Base-by-base conservation (phyloP, 2,113 vertebrate species). In the Potamarius usumacintae region DNA sequence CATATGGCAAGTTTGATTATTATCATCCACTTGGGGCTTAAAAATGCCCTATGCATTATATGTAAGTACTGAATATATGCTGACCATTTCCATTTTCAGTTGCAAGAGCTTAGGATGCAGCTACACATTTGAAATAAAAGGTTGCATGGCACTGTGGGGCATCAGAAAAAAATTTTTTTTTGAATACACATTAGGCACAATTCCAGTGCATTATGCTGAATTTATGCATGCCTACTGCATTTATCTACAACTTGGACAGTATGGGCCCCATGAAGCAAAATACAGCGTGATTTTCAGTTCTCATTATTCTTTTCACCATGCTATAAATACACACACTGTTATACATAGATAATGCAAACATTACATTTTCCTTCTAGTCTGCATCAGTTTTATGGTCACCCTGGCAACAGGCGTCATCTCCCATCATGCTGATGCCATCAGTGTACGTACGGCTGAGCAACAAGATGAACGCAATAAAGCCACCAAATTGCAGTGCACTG, bases 381-480 rank as follows among this genome's bases (percentile, higher is more conserved):
- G 48, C n/a, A 57, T 82, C 67, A 82, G 62, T 89, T 86, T 86
- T 22, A 83, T 20, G 30, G 89, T 91, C 88, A 76, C 90, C 88
- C 60, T 69, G 90, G 89, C 86, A 91, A 92, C 90, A 53, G 67
- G 42, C 34, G 58, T 88, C 87, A 63, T 86, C 77, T 85, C 84
- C 87, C 62, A 84, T 69, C 82, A 88, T 82, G 79, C 48, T 85
- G 83, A 83, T 83, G 72, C 78, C 87, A 82, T 50, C 78, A 77
- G 76, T 79, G 84, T 83, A 72, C 67, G 78, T 84, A 86, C 83
- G 67, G 86, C 89, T 88, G 76, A 81, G 90, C 80, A 80, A 82
- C 69, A 84, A 72, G 81, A 88, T 77, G 84, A 87, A 82, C n/a
- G 78, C 78, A 89, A 89, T 86, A 88, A 92, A 87, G 34, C 55